A percentile compares a stretch with the other conserved stretches of the same genome.
These are phyloP conservation scores for Saiga tatarica DNA, from an alignment of 2,113 vertebrate species.

Conservation along the genomic window DNA sequence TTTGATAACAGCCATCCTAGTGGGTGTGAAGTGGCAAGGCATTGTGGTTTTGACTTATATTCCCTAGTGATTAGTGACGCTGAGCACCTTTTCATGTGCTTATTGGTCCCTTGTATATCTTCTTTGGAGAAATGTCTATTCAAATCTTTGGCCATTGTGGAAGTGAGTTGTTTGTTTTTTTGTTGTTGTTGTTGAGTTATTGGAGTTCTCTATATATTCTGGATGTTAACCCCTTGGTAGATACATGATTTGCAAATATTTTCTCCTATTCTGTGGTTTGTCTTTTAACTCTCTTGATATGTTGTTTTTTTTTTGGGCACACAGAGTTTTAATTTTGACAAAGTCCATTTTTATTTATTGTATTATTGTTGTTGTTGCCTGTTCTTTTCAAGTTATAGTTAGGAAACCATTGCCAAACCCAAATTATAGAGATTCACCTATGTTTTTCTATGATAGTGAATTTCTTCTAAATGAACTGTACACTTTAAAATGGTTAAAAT, in stretches of 20 bases:
- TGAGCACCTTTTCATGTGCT: neutral
- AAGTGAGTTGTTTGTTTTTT: neutral
- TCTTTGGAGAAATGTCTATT: neutral
- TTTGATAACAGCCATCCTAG: neutral
- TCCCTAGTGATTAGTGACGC: neutral
- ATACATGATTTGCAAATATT: neutral
- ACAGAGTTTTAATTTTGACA: neutral
- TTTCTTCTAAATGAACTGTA: neutral
- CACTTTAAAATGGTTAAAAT: neutral
- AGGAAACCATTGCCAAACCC: neutral
- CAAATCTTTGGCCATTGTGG: neutral
- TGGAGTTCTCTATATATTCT: neutral
- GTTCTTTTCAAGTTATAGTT: neutral
- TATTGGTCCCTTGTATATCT: neutral
- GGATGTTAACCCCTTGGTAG: neutral
- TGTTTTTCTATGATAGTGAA: neutral
- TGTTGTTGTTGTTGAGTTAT: neutral
- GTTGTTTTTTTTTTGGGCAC: neutral
- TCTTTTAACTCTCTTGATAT: neutral
- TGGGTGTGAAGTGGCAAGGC: neutral
- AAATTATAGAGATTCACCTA: neutral
- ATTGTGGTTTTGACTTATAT: neutral
- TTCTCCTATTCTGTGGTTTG: neutral
- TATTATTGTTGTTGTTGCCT: neutral
- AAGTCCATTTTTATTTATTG: neutral